Base-by-base conservation (phyloP, 2,797 vertebrate species). In the Mycteria americana region DNA sequence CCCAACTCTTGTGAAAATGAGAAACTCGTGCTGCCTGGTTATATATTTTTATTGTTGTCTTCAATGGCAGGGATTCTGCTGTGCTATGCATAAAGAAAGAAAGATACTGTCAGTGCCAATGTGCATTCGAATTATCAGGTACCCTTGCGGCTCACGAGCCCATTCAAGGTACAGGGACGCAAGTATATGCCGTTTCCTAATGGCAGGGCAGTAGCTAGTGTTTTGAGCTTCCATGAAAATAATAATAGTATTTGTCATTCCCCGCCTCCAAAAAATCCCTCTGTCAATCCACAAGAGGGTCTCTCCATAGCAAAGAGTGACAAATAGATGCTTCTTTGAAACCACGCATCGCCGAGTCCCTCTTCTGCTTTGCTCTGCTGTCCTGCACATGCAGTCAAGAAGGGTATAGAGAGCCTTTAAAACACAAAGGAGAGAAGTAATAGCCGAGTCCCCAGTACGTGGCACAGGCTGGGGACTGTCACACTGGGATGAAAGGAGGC, bases 381-480 rank as follows among this genome's bases (percentile, higher is more conserved):
- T 70, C 22, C 30, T 37, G 13, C 5, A 60, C 63, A 18, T 7
- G 4, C 28, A 86, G 31, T 8, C 50, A 39, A 28, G 19, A 12
- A 23, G 18, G 15, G 18, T 5, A 7, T 8, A 18, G 18, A 69
- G n/a, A 77, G 28, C 14, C 41, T 12, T 21, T 24, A 19, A 37
- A 77, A 80, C 7, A n/a, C 15, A 53, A 33, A 30, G 13, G 14
- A 22, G 37, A 60, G 11, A 35, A 27, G 4, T 2, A 41, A 39
- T 3, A 86, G n/a, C 54, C 45, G 33, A 39, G 64, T 62, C 6
- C 24, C 3, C 41, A 39, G 33, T 1, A 17, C 0, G 0, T 22
- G 62, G 43, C 41, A 45, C 17, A 19, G 28, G 2, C 31, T 14
- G 13, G 21, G 13, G 51, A 18, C 27, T 37, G 18, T n/a, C 8